These are phyloP conservation scores for Lepidocyrtoides sp. DNA, from an alignment of 2,888 invertebrate species.

Conservation along the genomic window DNA sequence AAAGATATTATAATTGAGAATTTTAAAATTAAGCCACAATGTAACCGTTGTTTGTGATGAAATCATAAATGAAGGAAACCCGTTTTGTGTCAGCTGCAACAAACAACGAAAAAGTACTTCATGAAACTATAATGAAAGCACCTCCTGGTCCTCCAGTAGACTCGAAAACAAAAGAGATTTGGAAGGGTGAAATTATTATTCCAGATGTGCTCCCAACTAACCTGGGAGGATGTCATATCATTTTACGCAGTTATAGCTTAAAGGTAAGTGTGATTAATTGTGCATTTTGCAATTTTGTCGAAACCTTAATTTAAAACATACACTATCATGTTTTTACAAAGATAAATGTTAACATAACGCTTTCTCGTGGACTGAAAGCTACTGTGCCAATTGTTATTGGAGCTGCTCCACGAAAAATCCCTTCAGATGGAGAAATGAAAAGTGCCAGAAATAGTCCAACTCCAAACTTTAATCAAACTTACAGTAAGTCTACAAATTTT, in stretches of 20 bases:
- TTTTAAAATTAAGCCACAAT: not conserved
- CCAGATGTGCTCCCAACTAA: conserved; percentile 93
- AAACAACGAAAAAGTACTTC: conserved; percentile 53
- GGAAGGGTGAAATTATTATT: conserved; percentile 90
- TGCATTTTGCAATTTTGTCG: too few relatives aligned
- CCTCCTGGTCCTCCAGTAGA: conserved; percentile 48
- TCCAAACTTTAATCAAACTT: conserved; percentile 56
- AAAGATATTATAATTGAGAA: too few relatives aligned
- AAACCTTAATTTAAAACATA: too few relatives aligned
- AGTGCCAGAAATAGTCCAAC: conserved; percentile 86
- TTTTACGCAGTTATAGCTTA: conserved; percentile 91
- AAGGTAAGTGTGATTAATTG: conserved; percentile 87
- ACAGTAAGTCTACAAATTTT: conserved; percentile 17
- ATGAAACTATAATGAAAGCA: conserved; percentile 44
- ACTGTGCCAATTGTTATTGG: conserved; percentile 91
- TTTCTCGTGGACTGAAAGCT: conserved; percentile 90
- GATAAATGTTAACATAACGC: conserved; percentile 89
- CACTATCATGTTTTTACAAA: conserved; percentile 84
- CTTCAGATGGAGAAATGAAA: conserved; percentile 60
- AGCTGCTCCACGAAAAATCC: conserved; percentile 90
- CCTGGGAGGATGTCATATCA: conserved; percentile 91
- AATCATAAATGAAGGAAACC: conserved; percentile 57
- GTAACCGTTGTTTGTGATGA: too few relatives aligned
- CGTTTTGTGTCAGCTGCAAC: conserved; percentile 40
- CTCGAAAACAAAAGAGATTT: conserved; percentile 88